A percentile compares a stretch with the other conserved stretches of the same genome.
Conservation (phyloP, 2,113 vertebrate species). For the Ranitomeya variabilis region DNA sequence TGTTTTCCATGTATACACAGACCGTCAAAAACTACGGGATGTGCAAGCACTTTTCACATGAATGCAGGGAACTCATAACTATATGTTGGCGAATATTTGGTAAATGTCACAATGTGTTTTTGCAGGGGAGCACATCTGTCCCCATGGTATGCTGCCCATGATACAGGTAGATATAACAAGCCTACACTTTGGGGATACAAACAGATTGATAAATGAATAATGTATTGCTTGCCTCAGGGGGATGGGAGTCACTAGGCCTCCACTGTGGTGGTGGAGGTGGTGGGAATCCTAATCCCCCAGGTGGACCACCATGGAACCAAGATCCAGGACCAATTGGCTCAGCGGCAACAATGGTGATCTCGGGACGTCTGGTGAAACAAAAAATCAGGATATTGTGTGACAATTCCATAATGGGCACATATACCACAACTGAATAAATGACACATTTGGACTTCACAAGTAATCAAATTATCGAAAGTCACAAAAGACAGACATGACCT, state of each 20-base stretch:
- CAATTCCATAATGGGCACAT: background rate
- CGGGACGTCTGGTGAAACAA: constrained; percentile 77
- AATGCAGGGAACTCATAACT: too few relatives aligned
- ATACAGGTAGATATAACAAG: background rate
- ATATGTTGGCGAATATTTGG: too few relatives aligned
- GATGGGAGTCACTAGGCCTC: constrained; percentile 74
- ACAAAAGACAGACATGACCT: background rate
- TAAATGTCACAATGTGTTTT: too few relatives aligned
- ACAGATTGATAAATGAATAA: background rate
- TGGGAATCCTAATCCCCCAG: constrained; percentile 71
- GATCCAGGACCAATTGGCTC: constrained; percentile 79
- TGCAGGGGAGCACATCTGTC: background rate
- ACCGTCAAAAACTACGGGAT: too few relatives aligned
- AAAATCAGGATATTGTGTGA: background rate
- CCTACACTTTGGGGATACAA: background rate
- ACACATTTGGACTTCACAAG: background rate
- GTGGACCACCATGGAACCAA: constrained; percentile 76
- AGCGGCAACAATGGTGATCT: constrained; percentile 89
- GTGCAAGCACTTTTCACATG: too few relatives aligned
- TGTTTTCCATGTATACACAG: too few relatives aligned
- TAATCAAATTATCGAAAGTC: background rate
- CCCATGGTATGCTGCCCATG: background rate
- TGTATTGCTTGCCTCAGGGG: constrained; percentile 73
- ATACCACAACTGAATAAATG: background rate
- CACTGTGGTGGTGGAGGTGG: constrained; percentile 79